Conservation (phyloP, 1,140 invertebrate genomes). For the Trachymyrmex cornetzi region DNA sequence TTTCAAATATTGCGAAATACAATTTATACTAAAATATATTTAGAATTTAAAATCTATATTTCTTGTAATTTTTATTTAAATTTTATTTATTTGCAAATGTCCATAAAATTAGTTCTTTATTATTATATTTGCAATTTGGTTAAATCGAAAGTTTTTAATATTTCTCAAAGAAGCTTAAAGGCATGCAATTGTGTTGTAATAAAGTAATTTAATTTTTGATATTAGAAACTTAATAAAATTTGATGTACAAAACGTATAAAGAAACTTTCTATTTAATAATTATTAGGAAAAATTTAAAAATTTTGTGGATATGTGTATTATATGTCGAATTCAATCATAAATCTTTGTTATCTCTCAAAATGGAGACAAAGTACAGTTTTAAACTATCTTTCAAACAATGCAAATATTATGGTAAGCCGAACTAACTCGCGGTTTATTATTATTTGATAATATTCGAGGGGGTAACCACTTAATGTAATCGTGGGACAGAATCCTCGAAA, state of each 20-base stretch:
- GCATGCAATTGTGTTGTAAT: not conserved
- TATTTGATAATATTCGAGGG: too few species aligned
- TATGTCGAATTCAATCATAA: not conserved
- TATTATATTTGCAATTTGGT: not conserved
- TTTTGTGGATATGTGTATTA: not conserved
- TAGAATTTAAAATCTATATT: not conserved
- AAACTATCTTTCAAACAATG: not conserved
- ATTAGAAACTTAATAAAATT: constrained; percentile 1
- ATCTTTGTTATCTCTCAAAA: not conserved
- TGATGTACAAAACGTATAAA: not conserved
- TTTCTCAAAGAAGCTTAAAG: not conserved
- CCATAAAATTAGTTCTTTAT: not conserved
- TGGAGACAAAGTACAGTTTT: not conserved
- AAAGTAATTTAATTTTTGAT: not conserved
- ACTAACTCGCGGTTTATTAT: not conserved
- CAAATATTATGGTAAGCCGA: not conserved
- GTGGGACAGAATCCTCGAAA: too few species aligned
- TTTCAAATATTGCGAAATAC: constrained; percentile 1
- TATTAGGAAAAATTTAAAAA: not conserved
- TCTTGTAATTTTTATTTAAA: not conserved
- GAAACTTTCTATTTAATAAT: not conserved
- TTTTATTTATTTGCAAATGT: not conserved
- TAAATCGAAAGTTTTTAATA: not conserved
- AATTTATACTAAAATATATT: not conserved
- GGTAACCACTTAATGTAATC: too few species aligned